These are phyloP conservation scores for Anastrepha obliqua DNA, from an alignment of 1,140 invertebrate genomes.

Conservation along the genomic window DNA sequence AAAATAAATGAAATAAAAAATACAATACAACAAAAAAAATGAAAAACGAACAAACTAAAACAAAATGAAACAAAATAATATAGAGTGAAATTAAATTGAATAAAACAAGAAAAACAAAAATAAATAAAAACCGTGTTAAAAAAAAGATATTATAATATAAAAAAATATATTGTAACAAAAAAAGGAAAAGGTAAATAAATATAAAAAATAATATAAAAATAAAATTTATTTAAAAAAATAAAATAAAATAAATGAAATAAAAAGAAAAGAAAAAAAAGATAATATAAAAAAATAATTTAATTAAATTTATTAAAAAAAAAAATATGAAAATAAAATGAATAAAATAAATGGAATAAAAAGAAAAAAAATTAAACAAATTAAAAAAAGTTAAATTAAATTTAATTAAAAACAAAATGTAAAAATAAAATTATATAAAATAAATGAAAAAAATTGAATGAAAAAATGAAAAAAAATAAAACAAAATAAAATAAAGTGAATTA, in stretches of 20 bases:
- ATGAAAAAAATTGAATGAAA: neutral
- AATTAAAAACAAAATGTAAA: too few species aligned
- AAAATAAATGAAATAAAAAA: neutral
- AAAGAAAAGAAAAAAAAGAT: neutral
- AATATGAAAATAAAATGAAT: neutral
- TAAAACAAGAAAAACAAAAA: neutral
- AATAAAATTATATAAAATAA: too few species aligned
- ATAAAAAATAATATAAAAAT: too few species aligned
- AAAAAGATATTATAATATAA: neutral
- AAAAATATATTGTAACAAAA: too few species aligned
- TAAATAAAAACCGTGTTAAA: neutral
- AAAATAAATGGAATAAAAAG: too few species aligned
- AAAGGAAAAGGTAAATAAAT: too few species aligned
- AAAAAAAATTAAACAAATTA: too few species aligned
- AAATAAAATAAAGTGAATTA: neutral
- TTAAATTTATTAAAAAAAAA: too few species aligned
- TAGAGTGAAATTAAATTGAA: neutral
- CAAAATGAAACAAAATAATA: neutral
- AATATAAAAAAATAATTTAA: neutral
- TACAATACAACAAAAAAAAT: neutral
- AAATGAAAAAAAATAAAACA: neutral
- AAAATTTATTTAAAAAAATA: neutral
- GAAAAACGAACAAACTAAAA: neutral
- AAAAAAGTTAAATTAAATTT: too few species aligned
- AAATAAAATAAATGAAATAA: neutral